Base-by-base conservation (phyloP, 2,797 vertebrate species). In the Pseudomugil gertrudae region DNA sequence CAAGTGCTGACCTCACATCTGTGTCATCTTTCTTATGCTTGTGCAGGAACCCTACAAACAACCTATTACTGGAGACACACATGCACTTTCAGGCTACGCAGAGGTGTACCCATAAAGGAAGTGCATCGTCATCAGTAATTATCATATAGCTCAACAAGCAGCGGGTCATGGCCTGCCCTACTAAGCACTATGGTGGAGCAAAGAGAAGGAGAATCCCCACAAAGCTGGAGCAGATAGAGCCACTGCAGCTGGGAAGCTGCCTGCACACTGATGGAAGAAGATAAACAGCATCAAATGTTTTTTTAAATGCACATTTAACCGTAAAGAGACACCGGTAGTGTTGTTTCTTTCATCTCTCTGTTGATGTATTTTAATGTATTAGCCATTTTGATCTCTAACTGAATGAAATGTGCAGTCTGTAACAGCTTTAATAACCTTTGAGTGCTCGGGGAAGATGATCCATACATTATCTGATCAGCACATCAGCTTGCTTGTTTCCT, bases 71-170 rank as follows among this genome's bases (percentile, higher is more conserved):
- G 45, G 30, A 50, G 60, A 61, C 54, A 36, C 57, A 76, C 52
- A 60, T 33, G 63, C 74, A 43, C 50, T 30, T 64, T 32, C 14
- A 55, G 47, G 51, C 76, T 38, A 24, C 75, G 74, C 71, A 68
- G 72, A 80, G 82, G 81, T 85, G 80, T 76, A 70, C 43, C 69
- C 69, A 56, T 65, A 36, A 72, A 76, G 71, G 59, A 86, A 83
- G 57, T 87, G 87, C 89, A 81, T 72, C 77, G 90, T 90, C 90
- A 92, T 90, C 88, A 89, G 75, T 87, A 89, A 90, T 83, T 79
- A 85, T 83, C 81, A 85, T 68, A 64, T 68, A 64, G 69, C 80
- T 88, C 84, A 87, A 90, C 87, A 86, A 90, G 83, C 79, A 26
- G 66, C 43, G 76, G 90, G 90, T 91, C 89, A 87, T 89, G 86